phyloP scores from a whole-genome alignment of 2,888 invertebrate species.

The Rambutsinella grinnellia region DNA sequence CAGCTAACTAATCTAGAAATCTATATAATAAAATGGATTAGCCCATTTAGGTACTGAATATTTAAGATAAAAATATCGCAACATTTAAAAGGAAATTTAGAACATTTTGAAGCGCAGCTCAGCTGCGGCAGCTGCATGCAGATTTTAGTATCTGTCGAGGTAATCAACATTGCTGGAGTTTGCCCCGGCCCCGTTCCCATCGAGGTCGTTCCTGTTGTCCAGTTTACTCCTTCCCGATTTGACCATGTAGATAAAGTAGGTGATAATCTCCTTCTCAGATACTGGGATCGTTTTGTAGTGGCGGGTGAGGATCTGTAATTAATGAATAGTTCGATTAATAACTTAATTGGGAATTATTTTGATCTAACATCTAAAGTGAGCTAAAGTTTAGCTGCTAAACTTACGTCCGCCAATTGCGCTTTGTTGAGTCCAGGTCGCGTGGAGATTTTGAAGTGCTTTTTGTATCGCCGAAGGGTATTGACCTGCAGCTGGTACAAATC shows the following conservation, averaged over 20 bases:
- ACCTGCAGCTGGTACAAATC: slow-evolving; percentile 94
- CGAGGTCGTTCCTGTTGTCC: slow-evolving; percentile 79
- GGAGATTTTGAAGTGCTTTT: slow-evolving; percentile 91
- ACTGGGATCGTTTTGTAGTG: slow-evolving; percentile 97
- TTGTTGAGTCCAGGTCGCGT: slow-evolving; percentile 94
- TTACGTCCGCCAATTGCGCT: slow-evolving; percentile 95
- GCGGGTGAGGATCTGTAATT: slow-evolving; percentile 86
- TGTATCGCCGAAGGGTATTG: slow-evolving; percentile 93
- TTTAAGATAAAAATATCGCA: too few relatives aligned
- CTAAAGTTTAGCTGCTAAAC: slow-evolving; percentile 68
- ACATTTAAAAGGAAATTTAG: background rate
- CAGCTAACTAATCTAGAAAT: too few relatives aligned
- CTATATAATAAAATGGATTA: too few relatives aligned
- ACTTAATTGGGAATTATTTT: background rate
- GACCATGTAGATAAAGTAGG: slow-evolving; percentile 96
- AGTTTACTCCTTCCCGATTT: slow-evolving; percentile 92
- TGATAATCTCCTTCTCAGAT: slow-evolving; percentile 91
- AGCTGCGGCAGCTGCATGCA: too few relatives aligned
- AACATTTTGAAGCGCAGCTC: too few relatives aligned
- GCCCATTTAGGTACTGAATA: too few relatives aligned
- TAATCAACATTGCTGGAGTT: slow-evolving; percentile 25
- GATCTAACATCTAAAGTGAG: background rate
- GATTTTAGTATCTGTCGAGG: slow-evolving; percentile 47
- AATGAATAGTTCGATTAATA: background rate
- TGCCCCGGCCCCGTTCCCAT: slow-evolving; percentile 36